These are phyloP conservation scores for Formica aserva DNA, from an alignment of 2,888 invertebrate species.

Conservation along the genomic window DNA sequence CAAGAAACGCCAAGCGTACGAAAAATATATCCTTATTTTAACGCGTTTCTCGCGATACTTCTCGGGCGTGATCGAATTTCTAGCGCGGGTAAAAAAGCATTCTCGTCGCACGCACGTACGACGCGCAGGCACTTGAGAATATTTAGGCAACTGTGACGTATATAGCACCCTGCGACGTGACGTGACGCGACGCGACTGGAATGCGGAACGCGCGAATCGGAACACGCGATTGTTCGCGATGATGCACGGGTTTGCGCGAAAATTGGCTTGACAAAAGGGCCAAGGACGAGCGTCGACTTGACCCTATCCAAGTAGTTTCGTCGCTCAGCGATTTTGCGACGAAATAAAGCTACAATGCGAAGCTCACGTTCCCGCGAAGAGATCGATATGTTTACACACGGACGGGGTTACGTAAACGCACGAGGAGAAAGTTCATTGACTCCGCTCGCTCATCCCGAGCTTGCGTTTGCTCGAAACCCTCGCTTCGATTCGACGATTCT, in stretches of 20 bases:
- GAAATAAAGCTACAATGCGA: slow-evolving; percentile 50
- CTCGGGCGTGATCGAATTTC: background rate
- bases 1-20: background rate
- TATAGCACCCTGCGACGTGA: background rate
- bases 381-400: slow-evolving; percentile 57
- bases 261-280: slow-evolving; percentile 10
- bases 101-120: background rate
- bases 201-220: slow-evolving; percentile 15
- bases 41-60: background rate
- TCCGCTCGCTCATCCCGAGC: slow-evolving; percentile 38
- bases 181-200: background rate
- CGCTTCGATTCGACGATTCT: slow-evolving; percentile 15
- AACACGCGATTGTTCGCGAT: slow-evolving; percentile 31
- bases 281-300: slow-evolving; percentile 25
- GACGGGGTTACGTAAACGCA: slow-evolving; percentile 39
- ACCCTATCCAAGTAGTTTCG: background rate
- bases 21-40: background rate
- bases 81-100: background rate
- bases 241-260: background rate
- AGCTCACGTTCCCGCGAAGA: background rate
- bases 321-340: slow-evolving; percentile 2
- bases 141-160: background rate
- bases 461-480: slow-evolving; percentile 11
- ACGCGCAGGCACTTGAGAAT: background rate
- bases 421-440: slow-evolving; percentile 58